These are phyloP conservation scores for Idaea straminata DNA, from an alignment of 2,888 invertebrate species.

Conservation along the genomic window DNA sequence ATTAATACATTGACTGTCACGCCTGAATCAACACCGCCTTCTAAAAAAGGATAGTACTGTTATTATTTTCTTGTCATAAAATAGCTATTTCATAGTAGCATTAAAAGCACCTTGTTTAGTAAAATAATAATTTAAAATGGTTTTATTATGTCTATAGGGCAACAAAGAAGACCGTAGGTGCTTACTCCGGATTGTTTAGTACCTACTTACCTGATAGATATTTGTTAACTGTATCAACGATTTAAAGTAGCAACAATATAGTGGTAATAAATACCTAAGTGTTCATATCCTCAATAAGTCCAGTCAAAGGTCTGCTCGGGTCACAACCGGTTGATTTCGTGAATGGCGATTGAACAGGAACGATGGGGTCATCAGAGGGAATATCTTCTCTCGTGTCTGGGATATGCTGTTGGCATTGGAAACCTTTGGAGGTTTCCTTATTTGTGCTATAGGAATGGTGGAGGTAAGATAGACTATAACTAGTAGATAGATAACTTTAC, in stretches of 20 bases:
- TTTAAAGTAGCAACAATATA: neutral
- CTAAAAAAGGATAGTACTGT: neutral
- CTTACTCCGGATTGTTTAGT: neutral
- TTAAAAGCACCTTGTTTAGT: no score
- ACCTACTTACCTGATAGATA: neutral
- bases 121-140: neutral
- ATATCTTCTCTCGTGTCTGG: conserved; percentile 89
- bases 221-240: neutral
- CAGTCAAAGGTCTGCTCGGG: conserved; percentile 35
- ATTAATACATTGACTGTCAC: conserved; percentile 50
- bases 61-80: neutral
- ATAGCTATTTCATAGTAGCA: no score
- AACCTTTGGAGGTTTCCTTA: conserved; percentile 94
- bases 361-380: conserved; percentile 88
- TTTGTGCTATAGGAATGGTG: conserved; percentile 91
- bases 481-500: no score
- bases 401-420: conserved; percentile 92
- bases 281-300: conserved; percentile 49
- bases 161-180: neutral
- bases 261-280: conserved; percentile 25
- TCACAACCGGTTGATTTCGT: conserved; percentile 49
- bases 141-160: neutral
- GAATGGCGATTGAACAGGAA: conserved; percentile 69
- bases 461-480: conserved; percentile 76
- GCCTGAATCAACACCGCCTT: conserved; percentile 11